A percentile compares a stretch with the other conserved stretches of the same genome.
phyloP scores from a whole-genome alignment of 1,140 invertebrate species.

The Conus betulinus region DNA sequence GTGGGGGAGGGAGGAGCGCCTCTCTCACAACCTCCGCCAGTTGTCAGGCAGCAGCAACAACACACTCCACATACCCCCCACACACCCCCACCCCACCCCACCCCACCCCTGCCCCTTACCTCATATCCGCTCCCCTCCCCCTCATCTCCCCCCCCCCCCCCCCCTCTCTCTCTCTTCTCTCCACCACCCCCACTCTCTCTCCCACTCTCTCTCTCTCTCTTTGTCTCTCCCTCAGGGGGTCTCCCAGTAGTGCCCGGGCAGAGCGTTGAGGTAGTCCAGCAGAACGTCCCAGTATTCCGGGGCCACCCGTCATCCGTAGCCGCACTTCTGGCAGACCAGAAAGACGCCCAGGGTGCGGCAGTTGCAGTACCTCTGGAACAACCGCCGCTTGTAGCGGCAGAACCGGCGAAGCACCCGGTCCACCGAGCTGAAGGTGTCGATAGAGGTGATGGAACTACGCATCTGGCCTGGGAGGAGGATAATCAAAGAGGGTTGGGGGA shows the following conservation, averaged over 20 bases:
- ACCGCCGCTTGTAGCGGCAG: conserved; percentile 59
- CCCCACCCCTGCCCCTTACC: too few species aligned
- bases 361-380: conserved; percentile 66
- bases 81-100: too few species aligned
- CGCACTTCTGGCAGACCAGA: conserved; percentile 68
- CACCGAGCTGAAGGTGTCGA: conserved; percentile 63
- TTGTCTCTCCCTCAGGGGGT: background rate
- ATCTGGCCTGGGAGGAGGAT: conserved; percentile 51
- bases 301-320: conserved; percentile 42
- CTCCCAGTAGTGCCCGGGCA: conserved; percentile 34
- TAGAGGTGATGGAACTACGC: conserved; percentile 46
- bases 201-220: background rate
- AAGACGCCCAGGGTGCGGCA: conserved; percentile 70
- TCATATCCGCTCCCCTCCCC: too few species aligned
- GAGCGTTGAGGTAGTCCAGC: conserved; percentile 34
- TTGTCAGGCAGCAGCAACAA: too few species aligned
- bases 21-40: too few species aligned
- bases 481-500: too few species aligned
- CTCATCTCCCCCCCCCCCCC: too few species aligned
- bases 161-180: background rate
- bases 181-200: too few species aligned
- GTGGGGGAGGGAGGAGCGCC: too few species aligned
- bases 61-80: too few species aligned
- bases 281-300: conserved; percentile 43
- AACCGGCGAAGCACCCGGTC: conserved; percentile 62